Evolutionary conservation across 2,888 invertebrate species (phyloP).

Genomic region (Pteria penguin): DNA sequence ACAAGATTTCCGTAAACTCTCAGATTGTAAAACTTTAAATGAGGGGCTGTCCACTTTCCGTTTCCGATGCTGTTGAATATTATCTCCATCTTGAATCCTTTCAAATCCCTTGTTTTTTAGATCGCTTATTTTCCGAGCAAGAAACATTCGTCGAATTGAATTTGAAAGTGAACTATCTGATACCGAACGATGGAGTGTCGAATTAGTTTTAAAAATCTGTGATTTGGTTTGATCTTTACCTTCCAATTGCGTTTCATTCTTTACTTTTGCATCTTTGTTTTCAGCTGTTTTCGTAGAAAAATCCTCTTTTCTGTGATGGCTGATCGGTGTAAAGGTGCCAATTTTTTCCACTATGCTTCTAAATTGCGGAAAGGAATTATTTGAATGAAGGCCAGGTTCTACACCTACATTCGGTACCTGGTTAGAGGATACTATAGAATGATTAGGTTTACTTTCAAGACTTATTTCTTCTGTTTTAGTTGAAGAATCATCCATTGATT

Average conservation of each 20-base stretch:
- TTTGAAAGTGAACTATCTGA: not conserved
- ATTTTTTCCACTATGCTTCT: not conserved
- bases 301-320: too few relatives aligned
- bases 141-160: not conserved
- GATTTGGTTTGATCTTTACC: not conserved
- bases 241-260: not conserved
- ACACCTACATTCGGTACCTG: too few relatives aligned
- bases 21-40: slow-evolving; percentile 48
- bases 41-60: too few relatives aligned
- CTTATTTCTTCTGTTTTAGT: too few relatives aligned
- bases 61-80: too few relatives aligned
- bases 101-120: not conserved
- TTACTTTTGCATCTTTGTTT: not conserved
- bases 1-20: slow-evolving; percentile 52
- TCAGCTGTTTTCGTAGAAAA: too few relatives aligned
- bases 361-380: too few relatives aligned
- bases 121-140: not conserved
- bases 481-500: too few relatives aligned
- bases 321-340: not conserved
- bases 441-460: too few relatives aligned
- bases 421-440: too few relatives aligned
- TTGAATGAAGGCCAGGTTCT: too few relatives aligned
- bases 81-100: too few relatives aligned
- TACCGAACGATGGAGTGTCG: not conserved
- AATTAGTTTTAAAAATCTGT: not conserved